Conservation (phyloP, 2,888 invertebrate species). For the Synergus itoensis region DNA sequence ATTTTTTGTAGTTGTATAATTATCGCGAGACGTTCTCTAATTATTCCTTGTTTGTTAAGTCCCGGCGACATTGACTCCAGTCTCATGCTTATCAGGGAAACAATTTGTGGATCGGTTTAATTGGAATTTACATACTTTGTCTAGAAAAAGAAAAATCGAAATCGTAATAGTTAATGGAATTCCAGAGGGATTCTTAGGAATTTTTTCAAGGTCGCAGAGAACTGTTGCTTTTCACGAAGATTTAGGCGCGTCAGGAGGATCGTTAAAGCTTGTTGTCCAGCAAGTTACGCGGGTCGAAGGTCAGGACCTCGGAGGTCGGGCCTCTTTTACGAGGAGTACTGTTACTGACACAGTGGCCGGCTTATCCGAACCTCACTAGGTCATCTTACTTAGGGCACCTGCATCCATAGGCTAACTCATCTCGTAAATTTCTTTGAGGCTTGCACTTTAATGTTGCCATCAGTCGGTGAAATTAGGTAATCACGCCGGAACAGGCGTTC, state of each 20-base stretch:
- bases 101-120: not conserved
- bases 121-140: too few relatives aligned
- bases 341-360: conserved; percentile 76
- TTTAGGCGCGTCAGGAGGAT: conserved; percentile 49
- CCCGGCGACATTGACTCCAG: not conserved
- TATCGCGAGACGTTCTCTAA: conserved; percentile 20
- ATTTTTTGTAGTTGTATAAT: conserved; percentile 11
- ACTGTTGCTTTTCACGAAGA: conserved; percentile 52
- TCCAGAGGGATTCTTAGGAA: not conserved
- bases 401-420: conserved; percentile 23
- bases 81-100: conserved; percentile 2
- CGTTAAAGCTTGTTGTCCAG: conserved; percentile 45
- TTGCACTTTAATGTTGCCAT: conserved; percentile 6
- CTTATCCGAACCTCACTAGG: conserved; percentile 56
- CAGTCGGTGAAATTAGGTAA: conserved; percentile 15
- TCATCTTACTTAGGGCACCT: conserved; percentile 24
- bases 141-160: not conserved
- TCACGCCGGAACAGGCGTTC: conserved; percentile 12
- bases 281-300: conserved; percentile 55
- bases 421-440: conserved; percentile 29
- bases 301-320: conserved; percentile 56
- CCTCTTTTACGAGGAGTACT: conserved; percentile 69
- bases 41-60: not conserved
- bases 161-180: not conserved
- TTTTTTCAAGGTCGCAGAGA: conserved; percentile 50